These are phyloP conservation scores for Lepidostoma basale DNA, from an alignment of 1,140 invertebrate genomes.

Conservation along the genomic window DNA sequence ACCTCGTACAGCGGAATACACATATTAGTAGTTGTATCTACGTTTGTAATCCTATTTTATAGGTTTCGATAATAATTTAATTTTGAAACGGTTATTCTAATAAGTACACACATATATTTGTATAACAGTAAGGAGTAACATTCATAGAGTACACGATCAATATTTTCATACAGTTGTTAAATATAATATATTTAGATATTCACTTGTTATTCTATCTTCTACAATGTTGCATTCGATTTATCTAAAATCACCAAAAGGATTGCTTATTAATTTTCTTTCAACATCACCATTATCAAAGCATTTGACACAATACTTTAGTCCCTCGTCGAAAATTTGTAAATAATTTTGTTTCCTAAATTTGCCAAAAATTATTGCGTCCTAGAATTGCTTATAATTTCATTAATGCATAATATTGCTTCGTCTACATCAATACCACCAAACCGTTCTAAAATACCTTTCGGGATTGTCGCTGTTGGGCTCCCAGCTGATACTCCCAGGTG, in stretches of 20 bases:
- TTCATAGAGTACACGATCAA: constrained; percentile 17
- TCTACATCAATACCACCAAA: constrained; percentile 17
- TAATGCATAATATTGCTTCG: constrained; percentile 43
- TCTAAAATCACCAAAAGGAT: constrained; percentile 18
- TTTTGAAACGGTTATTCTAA: constrained; percentile 1
- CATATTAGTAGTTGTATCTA: no score
- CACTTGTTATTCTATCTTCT: neutral
- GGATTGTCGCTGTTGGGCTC: neutral
- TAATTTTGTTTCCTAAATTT: constrained; percentile 23
- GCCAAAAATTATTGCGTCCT: constrained; percentile 41
- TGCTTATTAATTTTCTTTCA: constrained; percentile 13
- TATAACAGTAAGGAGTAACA: constrained; percentile 18
- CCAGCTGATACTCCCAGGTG: no score
- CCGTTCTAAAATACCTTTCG: neutral
- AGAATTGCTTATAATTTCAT: constrained; percentile 39
- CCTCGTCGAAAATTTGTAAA: constrained; percentile 24
- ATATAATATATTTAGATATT: constrained; percentile 7
- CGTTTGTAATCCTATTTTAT: constrained; percentile 19
- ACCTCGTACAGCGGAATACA: no score
- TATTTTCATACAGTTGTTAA: constrained; percentile 10
- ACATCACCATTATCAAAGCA: constrained; percentile 15
- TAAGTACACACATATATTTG: constrained; percentile 4
- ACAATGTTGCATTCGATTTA: neutral
- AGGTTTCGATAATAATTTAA: neutral
- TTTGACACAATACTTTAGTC: constrained; percentile 20